phyloP scores from a whole-genome alignment of 1,140 invertebrate genomes.

The Onthophagus taurus region DNA sequence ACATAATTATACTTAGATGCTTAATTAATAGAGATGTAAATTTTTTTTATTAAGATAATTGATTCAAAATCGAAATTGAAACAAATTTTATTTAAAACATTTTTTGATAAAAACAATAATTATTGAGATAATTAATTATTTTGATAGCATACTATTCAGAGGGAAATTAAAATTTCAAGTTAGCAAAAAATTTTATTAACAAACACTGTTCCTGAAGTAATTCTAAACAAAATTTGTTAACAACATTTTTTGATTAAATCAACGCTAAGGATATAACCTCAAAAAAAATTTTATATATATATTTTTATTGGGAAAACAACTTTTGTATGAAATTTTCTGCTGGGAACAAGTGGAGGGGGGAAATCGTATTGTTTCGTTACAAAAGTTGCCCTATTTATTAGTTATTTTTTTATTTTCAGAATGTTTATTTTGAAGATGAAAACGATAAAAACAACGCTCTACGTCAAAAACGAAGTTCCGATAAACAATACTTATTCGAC shows the following conservation, averaged over 20 bases:
- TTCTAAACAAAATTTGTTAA: not conserved
- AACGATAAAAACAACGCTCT: constrained; percentile 50
- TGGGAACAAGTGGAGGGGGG: not conserved
- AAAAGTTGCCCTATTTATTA: constrained; percentile 6
- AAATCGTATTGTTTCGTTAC: constrained; percentile 3
- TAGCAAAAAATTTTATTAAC: not conserved
- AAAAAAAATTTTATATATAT: not conserved
- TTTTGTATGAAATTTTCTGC: not conserved
- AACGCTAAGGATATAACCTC: not conserved
- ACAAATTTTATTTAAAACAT: too few species aligned
- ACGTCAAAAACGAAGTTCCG: constrained; percentile 49
- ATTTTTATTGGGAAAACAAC: not conserved
- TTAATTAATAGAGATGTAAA: too few species aligned
- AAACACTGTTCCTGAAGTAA: too few species aligned
- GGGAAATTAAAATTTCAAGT: not conserved
- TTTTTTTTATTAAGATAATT: too few species aligned
- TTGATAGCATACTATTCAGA: too few species aligned
- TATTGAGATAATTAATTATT: too few species aligned
- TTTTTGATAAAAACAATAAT: too few species aligned
- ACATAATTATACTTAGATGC: too few species aligned
- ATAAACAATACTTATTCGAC: constrained; percentile 80
- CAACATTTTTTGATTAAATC: not conserved
- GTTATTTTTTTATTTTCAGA: constrained; percentile 35
- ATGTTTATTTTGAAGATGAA: constrained; percentile 52
- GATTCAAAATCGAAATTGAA: too few species aligned